Evolutionary conservation across 35 echinoderm and acorn worm genomes (phyloP), one percentile per base, ranked within the genome.

Genomic region (Eucidaris tribuloides): DNA sequence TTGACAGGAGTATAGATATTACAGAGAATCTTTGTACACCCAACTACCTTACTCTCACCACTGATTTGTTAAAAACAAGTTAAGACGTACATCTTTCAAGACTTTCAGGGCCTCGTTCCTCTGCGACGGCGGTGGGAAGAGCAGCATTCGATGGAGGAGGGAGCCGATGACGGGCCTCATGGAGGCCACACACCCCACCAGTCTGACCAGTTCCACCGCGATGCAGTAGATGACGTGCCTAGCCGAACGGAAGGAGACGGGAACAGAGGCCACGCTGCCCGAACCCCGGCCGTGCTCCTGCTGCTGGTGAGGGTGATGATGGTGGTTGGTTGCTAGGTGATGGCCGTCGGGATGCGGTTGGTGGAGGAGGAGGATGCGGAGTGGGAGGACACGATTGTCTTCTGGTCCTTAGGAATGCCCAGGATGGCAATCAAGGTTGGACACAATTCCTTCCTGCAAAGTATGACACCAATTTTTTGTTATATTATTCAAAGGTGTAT

Each of bases 361-460:
- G 30, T 46, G 4, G 45, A 82, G 58, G 82, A 24, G 22, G 86
- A 72, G 29, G 85, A 31, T 22, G 81, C 74, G n/a, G 86, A 84
- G 27, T 74, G 63, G 62, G 80, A 89, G 7, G 92, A 89, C 29
- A 99, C 78, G 76, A 97, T 71, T 45, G 38, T 59, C 61, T 99
- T 99, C 35, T 99, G 91, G 45, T 93, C 87, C 39, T 91, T 92
- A 1, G 96, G 96, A 40, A 93, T 99, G 7, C 96, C 96, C 6
- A 99, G 90, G 59, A 93, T 93, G 22, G 90, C 90, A 20, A 99
- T 99, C 4, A 99, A 82, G 19, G 90, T 89, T 6, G 94, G 94
- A 70, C 94, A 97, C 24, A 97, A 68, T 56, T 97, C 81, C 71
- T 97, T 85, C 94, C 94, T 97, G 74, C n/a, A n/a, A n/a, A n/a